Percentiles rank a stretch among this genome's conserved stretches.
Evolutionary conservation across 2,113 vertebrate genomes (phyloP).

Genomic region (chimpanzee (Pan troglodytes)): NHGRI_mPanTro3-v2.1_pri NC_072410.2:58593501-58594000

Average conservation of each 20-base stretch:
- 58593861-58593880: conserved; percentile 5
- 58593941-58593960: conserved; percentile 8
- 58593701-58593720: conserved; percentile 18
- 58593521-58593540: too few relatives aligned
- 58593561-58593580: background rate
- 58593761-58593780: conserved; percentile 3
- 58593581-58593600: background rate
- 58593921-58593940: background rate
- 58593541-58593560: too few relatives aligned
- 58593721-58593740: background rate
- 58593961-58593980: background rate
- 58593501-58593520: background rate
- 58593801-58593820: background rate
- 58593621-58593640: background rate
- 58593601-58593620: conserved; percentile 17
- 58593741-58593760: conserved; percentile 24
- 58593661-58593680: conserved; percentile 13
- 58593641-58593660: background rate
- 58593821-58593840: background rate
- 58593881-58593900: conserved; percentile 56
- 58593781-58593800: background rate
- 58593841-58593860: background rate
- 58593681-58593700: conserved; percentile 10
- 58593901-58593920: background rate
- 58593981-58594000: background rate